Conservation (phyloP, 2,113 vertebrate genomes). For the Lontra canadensis region DNA sequence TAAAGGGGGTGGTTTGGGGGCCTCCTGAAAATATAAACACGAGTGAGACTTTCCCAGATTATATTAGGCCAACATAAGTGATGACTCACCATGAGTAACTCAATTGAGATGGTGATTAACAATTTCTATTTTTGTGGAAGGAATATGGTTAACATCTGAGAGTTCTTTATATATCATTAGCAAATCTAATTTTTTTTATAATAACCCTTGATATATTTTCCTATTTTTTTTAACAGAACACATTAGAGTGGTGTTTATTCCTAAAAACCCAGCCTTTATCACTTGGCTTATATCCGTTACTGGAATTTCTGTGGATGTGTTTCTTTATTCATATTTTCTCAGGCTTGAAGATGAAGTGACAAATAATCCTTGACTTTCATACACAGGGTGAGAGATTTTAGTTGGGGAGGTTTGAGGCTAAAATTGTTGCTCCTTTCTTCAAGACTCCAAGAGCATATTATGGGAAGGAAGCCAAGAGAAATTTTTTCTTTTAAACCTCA, state of each 20-base stretch:
- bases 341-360: background rate
- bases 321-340: background rate
- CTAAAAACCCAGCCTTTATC: background rate
- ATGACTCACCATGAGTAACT: slow-evolving; percentile 47
- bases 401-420: background rate
- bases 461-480: slow-evolving; percentile 15
- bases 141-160: slow-evolving; percentile 33
- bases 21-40: background rate
- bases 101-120: slow-evolving; percentile 29
- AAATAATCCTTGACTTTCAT: slow-evolving; percentile 48
- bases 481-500: slow-evolving; percentile 62
- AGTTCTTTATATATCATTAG: slow-evolving; percentile 54
- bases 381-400: background rate
- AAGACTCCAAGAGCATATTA: slow-evolving; percentile 64
- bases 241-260: background rate
- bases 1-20: background rate
- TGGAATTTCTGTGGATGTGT: background rate
- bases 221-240: slow-evolving; percentile 53
- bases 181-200: slow-evolving; percentile 65
- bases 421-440: slow-evolving; percentile 53
- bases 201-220: slow-evolving; percentile 47
- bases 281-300: background rate
- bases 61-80: background rate
- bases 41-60: background rate
- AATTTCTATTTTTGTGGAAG: slow-evolving; percentile 56